Evolutionary conservation across 1,140 invertebrate species (phyloP).

Genomic region (Drosophila suzukii): DNA sequence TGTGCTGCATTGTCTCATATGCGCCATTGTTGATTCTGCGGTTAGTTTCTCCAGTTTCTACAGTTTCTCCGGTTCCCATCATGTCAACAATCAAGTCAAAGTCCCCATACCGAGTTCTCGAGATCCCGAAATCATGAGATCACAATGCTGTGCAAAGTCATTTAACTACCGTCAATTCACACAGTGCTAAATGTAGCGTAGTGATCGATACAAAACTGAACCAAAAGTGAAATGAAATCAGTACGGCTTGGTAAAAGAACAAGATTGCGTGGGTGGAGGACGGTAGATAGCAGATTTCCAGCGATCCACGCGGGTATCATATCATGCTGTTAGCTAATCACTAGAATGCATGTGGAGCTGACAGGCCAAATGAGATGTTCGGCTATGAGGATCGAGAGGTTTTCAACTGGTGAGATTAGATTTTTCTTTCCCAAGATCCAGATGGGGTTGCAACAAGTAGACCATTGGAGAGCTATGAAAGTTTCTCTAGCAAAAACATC

Average conservation of each 20-base stretch:
- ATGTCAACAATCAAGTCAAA: constrained; percentile 77
- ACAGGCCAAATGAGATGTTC: constrained; percentile 27
- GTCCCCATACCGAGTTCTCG: constrained; percentile 9
- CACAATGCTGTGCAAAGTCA: constrained; percentile 51
- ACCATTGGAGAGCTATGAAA: neutral
- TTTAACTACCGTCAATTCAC: constrained; percentile 68
- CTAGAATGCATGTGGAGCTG: constrained; percentile 31
- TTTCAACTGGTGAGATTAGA: neutral
- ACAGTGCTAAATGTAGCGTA: constrained; percentile 74
- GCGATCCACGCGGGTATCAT: constrained; percentile 7
- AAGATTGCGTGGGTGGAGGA: constrained; percentile 12
- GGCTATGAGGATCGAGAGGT: neutral
- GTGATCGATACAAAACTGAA: constrained; percentile 38
- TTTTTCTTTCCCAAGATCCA: neutral
- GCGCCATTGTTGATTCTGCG: constrained; percentile 63
- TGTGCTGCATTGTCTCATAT: constrained; percentile 54
- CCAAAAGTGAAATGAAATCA: constrained; percentile 46
- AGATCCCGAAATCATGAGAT: neutral
- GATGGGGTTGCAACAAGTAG: neutral
- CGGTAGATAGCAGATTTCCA: constrained; percentile 4
- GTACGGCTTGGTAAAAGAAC: neutral
- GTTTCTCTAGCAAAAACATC: neutral
- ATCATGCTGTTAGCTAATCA: constrained; percentile 50
- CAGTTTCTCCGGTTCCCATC: constrained; percentile 23
- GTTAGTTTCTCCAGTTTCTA: constrained; percentile 55